phyloP scores from a whole-genome alignment of 1,140 invertebrate species.

The Lysiphlebus fabarum region DNA sequence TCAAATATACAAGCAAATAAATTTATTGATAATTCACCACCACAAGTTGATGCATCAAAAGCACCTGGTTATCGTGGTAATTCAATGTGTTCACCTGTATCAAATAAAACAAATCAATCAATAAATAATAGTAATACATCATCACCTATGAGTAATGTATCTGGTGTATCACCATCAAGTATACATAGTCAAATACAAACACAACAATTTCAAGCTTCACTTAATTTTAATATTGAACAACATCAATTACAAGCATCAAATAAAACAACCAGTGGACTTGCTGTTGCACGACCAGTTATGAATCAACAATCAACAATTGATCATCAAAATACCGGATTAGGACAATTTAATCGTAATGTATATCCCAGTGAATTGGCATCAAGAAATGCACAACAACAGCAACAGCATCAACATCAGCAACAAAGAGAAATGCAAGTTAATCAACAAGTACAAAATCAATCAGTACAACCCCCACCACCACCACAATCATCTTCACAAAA shows the following conservation, averaged over 20 bases:
- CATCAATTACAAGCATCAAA: slow-evolving; percentile 36
- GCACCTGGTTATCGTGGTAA: slow-evolving; percentile 76
- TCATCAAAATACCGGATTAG: slow-evolving; percentile 30
- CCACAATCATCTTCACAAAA: not conserved
- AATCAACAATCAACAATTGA: slow-evolving; percentile 33
- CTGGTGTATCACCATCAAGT: slow-evolving; percentile 35
- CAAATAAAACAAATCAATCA: slow-evolving; percentile 57
- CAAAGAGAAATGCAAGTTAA: not conserved
- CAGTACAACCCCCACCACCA: not conserved
- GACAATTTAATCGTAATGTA: slow-evolving; percentile 41
- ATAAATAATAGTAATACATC: not conserved
- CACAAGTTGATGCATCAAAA: slow-evolving; percentile 72
- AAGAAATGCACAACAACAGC: slow-evolving; percentile 34
- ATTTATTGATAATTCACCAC: slow-evolving; percentile 60
- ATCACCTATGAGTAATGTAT: slow-evolving; percentile 13
- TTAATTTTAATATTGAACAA: slow-evolving; percentile 35
- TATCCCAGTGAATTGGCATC: slow-evolving; percentile 41
- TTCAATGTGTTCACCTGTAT: slow-evolving; percentile 70
- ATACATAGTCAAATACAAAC: slow-evolving; percentile 44
- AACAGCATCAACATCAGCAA: slow-evolving; percentile 1
- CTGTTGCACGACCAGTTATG: slow-evolving; percentile 45
- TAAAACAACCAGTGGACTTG: slow-evolving; percentile 43
- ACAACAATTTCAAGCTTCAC: slow-evolving; percentile 40
- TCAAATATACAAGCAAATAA: slow-evolving; percentile 47
- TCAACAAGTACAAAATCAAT: not conserved